phyloP scores from a whole-genome alignment of 2,888 invertebrate genomes.

The Heliconius erato region DNA sequence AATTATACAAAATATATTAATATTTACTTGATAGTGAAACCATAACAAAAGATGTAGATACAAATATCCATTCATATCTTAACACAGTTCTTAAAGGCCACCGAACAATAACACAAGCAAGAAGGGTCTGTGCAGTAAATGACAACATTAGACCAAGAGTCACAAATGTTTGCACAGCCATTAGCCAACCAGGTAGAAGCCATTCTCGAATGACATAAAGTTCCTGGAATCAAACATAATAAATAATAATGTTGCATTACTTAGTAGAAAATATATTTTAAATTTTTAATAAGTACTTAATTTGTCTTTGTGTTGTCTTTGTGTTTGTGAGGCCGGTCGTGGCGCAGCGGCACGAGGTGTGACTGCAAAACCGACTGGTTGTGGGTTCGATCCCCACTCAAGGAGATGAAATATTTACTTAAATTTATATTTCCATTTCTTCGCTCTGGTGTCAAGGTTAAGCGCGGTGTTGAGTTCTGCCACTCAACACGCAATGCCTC shows the following conservation, averaged over 20 bases:
- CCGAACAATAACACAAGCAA: constrained; percentile 91
- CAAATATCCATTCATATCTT: constrained; percentile 93
- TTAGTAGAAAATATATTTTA: background rate
- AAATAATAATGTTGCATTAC: background rate
- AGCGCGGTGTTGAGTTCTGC: too few species aligned
- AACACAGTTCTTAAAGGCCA: constrained; percentile 92
- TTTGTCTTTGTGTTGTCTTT: too few species aligned
- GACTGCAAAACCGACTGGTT: too few species aligned
- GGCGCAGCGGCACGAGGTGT: too few species aligned
- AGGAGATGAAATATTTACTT: too few species aligned
- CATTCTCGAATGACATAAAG: constrained; percentile 96
- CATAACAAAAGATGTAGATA: constrained; percentile 89
- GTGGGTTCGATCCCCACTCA: too few species aligned
- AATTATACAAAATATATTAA: background rate
- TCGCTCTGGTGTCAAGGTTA: too few species aligned
- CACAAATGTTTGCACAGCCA: constrained; percentile 96
- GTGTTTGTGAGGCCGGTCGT: too few species aligned
- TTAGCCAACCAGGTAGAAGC: constrained; percentile 96
- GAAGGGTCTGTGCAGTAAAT: constrained; percentile 89
- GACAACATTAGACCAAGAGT: constrained; percentile 93
- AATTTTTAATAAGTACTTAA: background rate
- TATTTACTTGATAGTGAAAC: constrained; percentile 89
- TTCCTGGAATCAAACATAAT: constrained; percentile 84
- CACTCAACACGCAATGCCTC: too few species aligned
- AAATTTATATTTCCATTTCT: too few species aligned